A percentile compares a stretch with the other conserved stretches of the same genome.
phyloP scores from a whole-genome alignment of 2,797 vertebrate species.

The Huso huso region DNA sequence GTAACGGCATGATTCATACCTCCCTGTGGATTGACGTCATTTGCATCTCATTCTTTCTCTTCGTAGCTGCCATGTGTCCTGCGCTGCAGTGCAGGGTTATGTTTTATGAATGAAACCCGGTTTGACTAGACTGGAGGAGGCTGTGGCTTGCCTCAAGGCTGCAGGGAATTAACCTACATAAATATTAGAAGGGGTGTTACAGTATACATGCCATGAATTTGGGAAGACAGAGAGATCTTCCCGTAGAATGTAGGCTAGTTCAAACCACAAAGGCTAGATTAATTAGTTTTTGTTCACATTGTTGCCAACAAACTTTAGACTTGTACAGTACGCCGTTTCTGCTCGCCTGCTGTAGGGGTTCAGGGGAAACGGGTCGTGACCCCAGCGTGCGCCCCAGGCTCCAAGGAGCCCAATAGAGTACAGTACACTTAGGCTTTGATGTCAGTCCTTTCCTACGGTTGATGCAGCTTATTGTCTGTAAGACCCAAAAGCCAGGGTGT shows the following conservation, averaged over 20 bases:
- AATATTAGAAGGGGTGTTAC: not conserved
- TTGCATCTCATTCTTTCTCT: constrained; percentile 18
- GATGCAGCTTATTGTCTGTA: not conserved
- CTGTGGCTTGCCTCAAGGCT: not conserved
- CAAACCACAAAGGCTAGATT: not conserved
- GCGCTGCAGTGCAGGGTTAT: constrained; percentile 1
- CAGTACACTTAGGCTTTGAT: not conserved
- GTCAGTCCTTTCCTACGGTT: constrained; percentile 2
- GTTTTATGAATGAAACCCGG: constrained; percentile 21
- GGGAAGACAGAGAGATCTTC: not conserved
- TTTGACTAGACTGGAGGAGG: constrained; percentile 16
- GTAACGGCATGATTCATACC: not conserved
- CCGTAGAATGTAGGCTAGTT: not conserved
- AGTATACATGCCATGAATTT: not conserved
- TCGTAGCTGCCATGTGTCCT: constrained; percentile 11
- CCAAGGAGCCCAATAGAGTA: not conserved
- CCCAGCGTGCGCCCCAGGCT: not conserved
- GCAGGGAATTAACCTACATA: not conserved
- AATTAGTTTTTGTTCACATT: constrained; percentile 3
- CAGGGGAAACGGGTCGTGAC: not conserved
- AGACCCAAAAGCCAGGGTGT: constrained; percentile 1
- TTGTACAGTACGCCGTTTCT: not conserved
- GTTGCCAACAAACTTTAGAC: not conserved
- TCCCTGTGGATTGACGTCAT: constrained; percentile 13
- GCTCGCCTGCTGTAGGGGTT: not conserved